A percentile compares a stretch with the other conserved stretches of the same genome.
These are phyloP conservation scores for Caenorhabditis wallacei DNA, from an alignment of 2,888 invertebrate genomes.

Conservation along the genomic window DNA sequence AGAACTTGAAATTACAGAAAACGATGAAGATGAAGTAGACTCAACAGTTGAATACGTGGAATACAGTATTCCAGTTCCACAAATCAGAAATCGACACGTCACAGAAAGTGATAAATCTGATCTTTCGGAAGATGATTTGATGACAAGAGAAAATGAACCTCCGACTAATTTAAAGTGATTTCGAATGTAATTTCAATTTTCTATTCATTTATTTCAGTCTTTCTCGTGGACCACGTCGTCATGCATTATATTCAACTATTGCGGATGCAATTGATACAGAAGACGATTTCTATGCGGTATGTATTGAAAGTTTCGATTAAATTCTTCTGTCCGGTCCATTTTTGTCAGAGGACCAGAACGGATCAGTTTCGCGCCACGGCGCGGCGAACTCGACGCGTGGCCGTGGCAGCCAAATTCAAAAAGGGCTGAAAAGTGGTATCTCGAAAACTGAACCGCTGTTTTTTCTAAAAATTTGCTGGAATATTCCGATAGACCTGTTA, in stretches of 20 bases:
- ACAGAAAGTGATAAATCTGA: constrained; percentile 60
- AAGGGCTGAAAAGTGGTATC: no score
- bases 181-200: not conserved
- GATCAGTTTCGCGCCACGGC: no score
- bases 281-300: constrained; percentile 50
- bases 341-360: no score
- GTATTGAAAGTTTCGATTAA: no score
- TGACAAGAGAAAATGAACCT: constrained; percentile 21
- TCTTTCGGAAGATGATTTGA: constrained; percentile 58
- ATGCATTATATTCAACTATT: constrained; percentile 76
- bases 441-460: no score
- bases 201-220: constrained; percentile 12
- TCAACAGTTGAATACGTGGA: constrained; percentile 29
- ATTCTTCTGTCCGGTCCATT: no score
- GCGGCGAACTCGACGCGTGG: no score
- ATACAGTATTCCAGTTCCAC: constrained; percentile 33
- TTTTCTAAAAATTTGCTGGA: no score
- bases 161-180: constrained; percentile 27
- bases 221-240: constrained; percentile 61
- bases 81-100: constrained; percentile 38
- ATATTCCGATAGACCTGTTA: no score
- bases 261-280: constrained; percentile 75
- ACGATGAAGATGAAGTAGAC: constrained; percentile 29
- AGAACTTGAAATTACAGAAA: constrained; percentile 2
- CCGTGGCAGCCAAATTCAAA: no score